Evolutionary conservation across 23 tunicate genomes (phyloP).

Genomic region (Ciona savignyi): DNA sequence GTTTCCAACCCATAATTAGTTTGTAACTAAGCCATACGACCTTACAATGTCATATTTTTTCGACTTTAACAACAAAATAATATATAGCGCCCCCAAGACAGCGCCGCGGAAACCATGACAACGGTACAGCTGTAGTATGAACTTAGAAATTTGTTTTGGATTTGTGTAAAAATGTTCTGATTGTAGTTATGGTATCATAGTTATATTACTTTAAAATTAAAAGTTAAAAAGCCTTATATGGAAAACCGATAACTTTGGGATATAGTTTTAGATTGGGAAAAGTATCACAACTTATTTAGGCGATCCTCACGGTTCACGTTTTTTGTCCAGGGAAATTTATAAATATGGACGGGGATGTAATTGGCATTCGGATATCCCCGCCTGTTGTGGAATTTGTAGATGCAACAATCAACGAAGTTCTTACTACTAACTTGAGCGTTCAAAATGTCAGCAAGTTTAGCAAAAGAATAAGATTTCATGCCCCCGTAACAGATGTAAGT

Average conservation of each 20-base stretch:
- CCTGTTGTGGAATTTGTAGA: constrained; percentile 90
- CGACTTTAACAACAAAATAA: too few species aligned
- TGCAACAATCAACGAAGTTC: constrained; percentile 27
- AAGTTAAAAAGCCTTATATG: too few species aligned
- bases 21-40: too few species aligned
- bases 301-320: background rate
- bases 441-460: constrained; percentile 72
- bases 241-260: too few species aligned
- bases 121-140: background rate
- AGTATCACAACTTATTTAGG: background rate
- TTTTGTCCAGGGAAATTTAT: background rate
- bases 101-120: background rate
- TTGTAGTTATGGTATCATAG: too few species aligned
- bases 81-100: background rate
- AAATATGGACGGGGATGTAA: constrained; percentile 77
- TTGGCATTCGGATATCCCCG: constrained; percentile 70
- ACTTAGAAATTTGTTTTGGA: background rate
- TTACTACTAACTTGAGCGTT: constrained; percentile 32
- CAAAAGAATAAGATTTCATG: constrained; percentile 80
- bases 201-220: too few species aligned
- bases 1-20: too few species aligned
- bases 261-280: too few species aligned
- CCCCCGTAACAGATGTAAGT: constrained; percentile 79
- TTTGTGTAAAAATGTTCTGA: too few species aligned
- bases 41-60: too few species aligned